Base-by-base conservation (phyloP, 2,888 invertebrate genomes). In the Prosopocoilus inquinatus region DNA sequence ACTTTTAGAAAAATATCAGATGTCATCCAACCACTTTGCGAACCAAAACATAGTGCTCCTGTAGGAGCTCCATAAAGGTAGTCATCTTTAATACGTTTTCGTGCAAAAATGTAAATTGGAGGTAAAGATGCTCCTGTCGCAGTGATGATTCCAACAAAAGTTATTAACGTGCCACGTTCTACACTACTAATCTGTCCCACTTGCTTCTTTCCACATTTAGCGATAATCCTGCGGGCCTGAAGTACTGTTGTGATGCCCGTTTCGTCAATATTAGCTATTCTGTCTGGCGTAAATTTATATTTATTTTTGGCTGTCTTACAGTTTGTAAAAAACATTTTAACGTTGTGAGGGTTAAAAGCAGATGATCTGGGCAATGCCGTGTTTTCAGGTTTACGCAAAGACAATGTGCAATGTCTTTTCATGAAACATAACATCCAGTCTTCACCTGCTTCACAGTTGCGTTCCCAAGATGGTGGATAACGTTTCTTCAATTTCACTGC, bases 11-110 rank as follows among this genome's bases (percentile, higher is more conserved):
- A 71, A 58, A 66, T 48, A n/a, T 62, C 59, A 47, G 61, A 33
- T 44, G 60, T 69, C 55, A 71, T 70, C 68, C 66, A 71, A 3
- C 67, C 68, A 57, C 53, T 61, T 53, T 53, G 63, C 50, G 61
- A 64, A 39, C 67, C 67, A 50, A 62, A 52, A 20, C 65, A 68
- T 35, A 65, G 43, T 49, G 64, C 67, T 34, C 69, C 70, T 55
- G 59, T 46, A 15, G 69, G 67, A 11, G 65, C 68, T 47, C 64
- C 64, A 28, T 35, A 32, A 16, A 58, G 12, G 41, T 38, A 58
- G 15, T 55, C 32, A 8, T 53, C 54, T 12, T 47, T 32, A 28
- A 48, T 46, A 12, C 48, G 32, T 11, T 54, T 28, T 9, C 57
- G 47, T 16, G 54, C 56, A 48, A 55, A 61, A 15, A 73, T 55